Percentiles rank a stretch among this genome's conserved stretches.
These are phyloP conservation scores for Yoshiicerus persimilis DNA, from an alignment of 1,140 invertebrate species.

Conservation along the genomic window DNA sequence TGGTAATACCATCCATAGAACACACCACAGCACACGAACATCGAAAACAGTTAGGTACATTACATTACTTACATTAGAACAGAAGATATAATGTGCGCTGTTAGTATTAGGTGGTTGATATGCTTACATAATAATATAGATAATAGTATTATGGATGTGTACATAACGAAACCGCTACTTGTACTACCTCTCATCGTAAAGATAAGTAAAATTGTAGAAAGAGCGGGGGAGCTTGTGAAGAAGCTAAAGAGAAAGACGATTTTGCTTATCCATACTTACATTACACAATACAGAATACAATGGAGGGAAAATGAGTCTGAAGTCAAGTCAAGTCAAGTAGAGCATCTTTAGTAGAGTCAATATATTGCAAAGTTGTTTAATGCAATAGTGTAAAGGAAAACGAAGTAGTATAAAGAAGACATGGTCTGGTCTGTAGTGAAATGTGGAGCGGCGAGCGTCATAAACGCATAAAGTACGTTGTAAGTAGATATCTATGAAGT, in stretches of 20 bases:
- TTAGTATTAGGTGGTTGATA: background rate
- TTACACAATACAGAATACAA: background rate
- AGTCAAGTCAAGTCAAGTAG: background rate
- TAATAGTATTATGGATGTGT: background rate
- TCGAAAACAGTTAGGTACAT: background rate
- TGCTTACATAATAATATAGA: background rate
- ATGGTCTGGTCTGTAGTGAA: background rate
- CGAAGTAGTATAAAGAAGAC: background rate
- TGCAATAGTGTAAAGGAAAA: background rate
- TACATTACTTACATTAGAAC: background rate
- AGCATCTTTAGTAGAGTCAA: background rate
- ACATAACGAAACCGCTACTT: background rate
- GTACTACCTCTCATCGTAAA: background rate
- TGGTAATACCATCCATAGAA: too few species aligned
- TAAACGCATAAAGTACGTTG: background rate
- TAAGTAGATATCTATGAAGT: background rate
- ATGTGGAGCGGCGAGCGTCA: background rate
- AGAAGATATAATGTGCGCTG: background rate
- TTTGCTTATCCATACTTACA: slow-evolving; percentile 5
- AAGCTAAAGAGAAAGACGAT: slow-evolving; percentile 1
- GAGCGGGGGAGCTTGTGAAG: too few species aligned
- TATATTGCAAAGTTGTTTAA: background rate
- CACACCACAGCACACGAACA: too few species aligned
- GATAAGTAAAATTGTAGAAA: slow-evolving; percentile 3
- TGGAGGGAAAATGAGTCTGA: background rate